Evolutionary conservation across 2,888 invertebrate species (phyloP), one percentile per base, ranked within the genome.

Genomic region (Orthosia gothica): DNA sequence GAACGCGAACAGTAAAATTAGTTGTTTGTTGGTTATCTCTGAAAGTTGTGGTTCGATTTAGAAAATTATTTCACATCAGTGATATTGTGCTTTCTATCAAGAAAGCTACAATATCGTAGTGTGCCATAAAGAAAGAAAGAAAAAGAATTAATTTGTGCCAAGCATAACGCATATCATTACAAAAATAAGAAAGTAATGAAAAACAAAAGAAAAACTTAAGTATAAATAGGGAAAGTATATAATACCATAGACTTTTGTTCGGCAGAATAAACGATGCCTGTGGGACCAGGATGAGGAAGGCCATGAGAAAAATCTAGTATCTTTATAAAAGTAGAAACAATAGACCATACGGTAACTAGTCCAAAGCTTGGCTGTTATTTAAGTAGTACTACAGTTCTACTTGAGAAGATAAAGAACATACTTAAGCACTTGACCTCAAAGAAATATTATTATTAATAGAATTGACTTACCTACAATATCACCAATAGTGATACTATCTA

Each of bases 401-500:
- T 61, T 5, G 26, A 20, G 18, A 40, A 45, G n/a, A 20, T 18
- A 54, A 45, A 20, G 13, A 71, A 26, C 13, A 16, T 40, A 59
- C 9, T 74, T 72, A 11, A 2, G 12, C 40, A 47, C 57, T 65
- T 68, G 26, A 61, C 16, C 57, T 61, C 1, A 61, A 12, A 54
- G 11, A 59, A 64, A 47, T 62, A 63, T 45, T 23, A 7, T 40
- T 54, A 20, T 57, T 16, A 57, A 50, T 26, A 49, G 20, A 71
- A 40, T 9, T 50, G 1, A 23, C n/a, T 67, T 52, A 23, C n/a
- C 63, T 52, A 45, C 61, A 64, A 68, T 61, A 23, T 26, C 15
- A 57, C 16, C 49, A 73, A 65, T 77, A 26, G 49, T 66, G 57
- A 65, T 54, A 64, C 12, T 64, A 68, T 67, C 49, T 18, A 62